A percentile compares a stretch with the other conserved stretches of the same genome.
Evolutionary conservation across 2,113 vertebrate genomes (phyloP).

Genomic region (Puntigrus tetrazona): DNA sequence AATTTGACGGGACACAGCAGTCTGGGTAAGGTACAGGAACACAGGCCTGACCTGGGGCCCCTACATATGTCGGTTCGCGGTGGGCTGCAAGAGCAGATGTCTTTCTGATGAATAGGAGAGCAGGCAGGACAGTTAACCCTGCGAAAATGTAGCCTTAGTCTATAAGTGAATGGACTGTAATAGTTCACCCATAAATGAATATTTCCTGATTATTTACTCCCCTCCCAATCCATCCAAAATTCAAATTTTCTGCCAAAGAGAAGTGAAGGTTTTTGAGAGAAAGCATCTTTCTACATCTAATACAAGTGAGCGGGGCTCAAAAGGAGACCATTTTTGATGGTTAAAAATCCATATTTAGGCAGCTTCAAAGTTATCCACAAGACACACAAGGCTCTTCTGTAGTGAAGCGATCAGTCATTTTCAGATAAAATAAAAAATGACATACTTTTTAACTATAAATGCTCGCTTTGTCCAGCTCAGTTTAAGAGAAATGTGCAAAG

Average conservation of each 20-base stretch:
- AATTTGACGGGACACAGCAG: slow-evolving; percentile 8
- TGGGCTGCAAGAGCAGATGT: slow-evolving; percentile 46
- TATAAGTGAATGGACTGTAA: background rate
- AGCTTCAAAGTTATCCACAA: too few relatives aligned
- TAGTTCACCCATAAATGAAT: background rate
- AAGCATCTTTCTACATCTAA: background rate
- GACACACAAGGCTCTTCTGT: too few relatives aligned
- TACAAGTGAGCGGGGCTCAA: background rate
- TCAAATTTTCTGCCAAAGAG: background rate
- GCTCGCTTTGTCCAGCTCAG: too few relatives aligned
- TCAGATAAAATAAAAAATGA: too few relatives aligned
- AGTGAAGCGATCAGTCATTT: too few relatives aligned
- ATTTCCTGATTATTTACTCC: background rate
- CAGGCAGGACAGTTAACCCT: background rate
- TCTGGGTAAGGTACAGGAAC: slow-evolving; percentile 8
- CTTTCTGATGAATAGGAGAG: background rate
- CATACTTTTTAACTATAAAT: too few relatives aligned
- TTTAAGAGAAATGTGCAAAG: too few relatives aligned
- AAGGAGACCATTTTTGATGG: background rate
- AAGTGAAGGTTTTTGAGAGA: background rate
- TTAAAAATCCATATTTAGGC: too few relatives aligned
- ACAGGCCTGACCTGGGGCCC: slow-evolving; percentile 8
- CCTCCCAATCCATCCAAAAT: background rate
- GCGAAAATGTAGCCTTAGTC: background rate
- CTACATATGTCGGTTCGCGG: slow-evolving; percentile 40